Conservation (phyloP, 92 coral and sea anemone species). For the Heteractis magnifica region DNA sequence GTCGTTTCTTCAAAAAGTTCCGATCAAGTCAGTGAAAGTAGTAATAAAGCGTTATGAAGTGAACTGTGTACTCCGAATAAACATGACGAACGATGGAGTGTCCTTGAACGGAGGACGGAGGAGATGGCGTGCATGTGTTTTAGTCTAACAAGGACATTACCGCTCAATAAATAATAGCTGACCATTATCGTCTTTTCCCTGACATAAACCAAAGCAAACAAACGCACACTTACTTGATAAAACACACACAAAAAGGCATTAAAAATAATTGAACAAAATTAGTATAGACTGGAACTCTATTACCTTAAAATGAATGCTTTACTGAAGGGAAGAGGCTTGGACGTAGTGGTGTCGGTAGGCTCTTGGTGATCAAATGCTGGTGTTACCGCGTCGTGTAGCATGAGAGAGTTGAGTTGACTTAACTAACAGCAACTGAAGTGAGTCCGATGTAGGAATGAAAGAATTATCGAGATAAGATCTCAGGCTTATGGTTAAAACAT, state of each 20-base stretch:
- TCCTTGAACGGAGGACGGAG: neutral
- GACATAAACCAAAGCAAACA: conserved; percentile 7
- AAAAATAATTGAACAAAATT: neutral
- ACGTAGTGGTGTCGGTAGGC: neutral
- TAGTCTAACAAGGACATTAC: neutral
- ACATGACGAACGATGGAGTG: neutral
- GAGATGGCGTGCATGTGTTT: neutral
- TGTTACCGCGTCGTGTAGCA: neutral
- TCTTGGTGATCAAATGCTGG: neutral
- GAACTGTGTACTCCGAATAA: neutral
- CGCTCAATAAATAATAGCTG: conserved; percentile 7
- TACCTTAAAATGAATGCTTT: neutral
- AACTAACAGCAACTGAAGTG: neutral
- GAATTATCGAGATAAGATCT: neutral
- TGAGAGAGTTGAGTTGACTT: neutral
- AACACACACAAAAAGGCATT: neutral
- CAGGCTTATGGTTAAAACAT: neutral
- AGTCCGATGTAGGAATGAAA: neutral
- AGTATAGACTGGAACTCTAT: neutral
- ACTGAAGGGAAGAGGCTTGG: neutral
- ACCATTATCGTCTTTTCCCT: neutral
- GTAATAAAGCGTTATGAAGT: neutral
- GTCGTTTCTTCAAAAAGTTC: neutral
- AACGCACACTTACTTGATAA: neutral
- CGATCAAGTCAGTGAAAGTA: neutral